Conservation (phyloP, 2,113 vertebrate genomes). For the Grus americana region DNA sequence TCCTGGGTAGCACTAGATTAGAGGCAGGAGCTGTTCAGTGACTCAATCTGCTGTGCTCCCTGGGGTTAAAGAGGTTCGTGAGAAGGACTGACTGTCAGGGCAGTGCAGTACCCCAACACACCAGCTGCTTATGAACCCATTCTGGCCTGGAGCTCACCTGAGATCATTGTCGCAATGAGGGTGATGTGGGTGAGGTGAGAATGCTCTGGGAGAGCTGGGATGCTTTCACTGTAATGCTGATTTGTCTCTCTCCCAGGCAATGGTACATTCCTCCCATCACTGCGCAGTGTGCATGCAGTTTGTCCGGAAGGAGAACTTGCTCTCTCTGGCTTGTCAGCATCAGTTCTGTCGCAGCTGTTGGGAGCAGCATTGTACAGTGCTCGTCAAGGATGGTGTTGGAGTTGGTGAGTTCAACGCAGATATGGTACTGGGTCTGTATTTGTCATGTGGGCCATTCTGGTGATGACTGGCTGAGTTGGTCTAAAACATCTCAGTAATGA, state of each 20-base stretch:
- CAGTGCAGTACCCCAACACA: not conserved
- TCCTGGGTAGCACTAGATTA: not conserved
- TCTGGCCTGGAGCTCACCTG: not conserved
- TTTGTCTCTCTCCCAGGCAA: conserved; percentile 63
- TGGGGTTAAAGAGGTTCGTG: not conserved
- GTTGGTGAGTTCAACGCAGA: conserved; percentile 84
- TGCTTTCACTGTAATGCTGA: not conserved
- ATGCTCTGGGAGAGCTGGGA: not conserved
- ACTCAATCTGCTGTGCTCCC: not conserved
- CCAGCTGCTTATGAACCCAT: not conserved
- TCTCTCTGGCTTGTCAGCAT: conserved; percentile 95
- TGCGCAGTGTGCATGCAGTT: conserved; percentile 98
- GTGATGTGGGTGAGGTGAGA: not conserved
- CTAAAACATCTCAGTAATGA: not conserved
- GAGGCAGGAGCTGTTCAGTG: not conserved
- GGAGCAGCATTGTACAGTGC: conserved; percentile 98
- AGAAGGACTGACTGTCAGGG: not conserved
- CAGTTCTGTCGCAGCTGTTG: conserved; percentile 98
- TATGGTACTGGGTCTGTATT: not conserved
- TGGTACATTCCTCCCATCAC: conserved; percentile 87
- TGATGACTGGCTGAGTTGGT: not conserved
- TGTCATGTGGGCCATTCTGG: not conserved
- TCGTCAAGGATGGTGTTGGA: conserved; percentile 96
- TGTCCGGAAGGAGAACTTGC: conserved; percentile 91
- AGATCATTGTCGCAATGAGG: not conserved